phyloP scores from a whole-genome alignment of 2,113 vertebrate genomes.

The Leiothrix lutea region DNA sequence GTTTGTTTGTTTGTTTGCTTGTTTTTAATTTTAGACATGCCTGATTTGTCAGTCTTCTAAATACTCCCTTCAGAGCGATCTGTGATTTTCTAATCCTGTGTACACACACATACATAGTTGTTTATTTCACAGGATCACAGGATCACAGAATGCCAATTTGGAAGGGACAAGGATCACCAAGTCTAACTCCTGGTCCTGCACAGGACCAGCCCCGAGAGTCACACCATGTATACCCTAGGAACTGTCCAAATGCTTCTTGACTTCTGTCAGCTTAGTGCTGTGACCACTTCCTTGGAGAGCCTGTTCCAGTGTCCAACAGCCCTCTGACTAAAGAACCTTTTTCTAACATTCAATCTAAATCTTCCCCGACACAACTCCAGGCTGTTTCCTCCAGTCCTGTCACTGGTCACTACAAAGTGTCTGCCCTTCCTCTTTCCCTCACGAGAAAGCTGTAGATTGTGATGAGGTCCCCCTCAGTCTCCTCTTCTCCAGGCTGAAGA shows the following conservation, averaged over 20 bases:
- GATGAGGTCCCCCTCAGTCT: not conserved
- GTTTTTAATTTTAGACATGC: not conserved
- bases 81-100: not conserved
- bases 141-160: not conserved
- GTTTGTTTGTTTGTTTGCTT: not conserved
- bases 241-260: not conserved
- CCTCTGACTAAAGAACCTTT: not conserved
- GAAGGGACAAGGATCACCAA: not conserved
- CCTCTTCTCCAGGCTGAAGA: not conserved
- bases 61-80: not conserved
- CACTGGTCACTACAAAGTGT: not conserved
- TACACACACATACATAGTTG: accelerated
- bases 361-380: accelerated
- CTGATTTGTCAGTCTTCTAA: not conserved
- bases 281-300: not conserved
- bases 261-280: not conserved
- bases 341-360: not conserved
- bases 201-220: not conserved
- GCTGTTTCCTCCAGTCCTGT: not conserved
- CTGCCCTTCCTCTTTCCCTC: not conserved
- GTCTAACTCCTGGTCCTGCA: not conserved
- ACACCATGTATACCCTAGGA: not conserved
- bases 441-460: not conserved
- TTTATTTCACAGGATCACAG: not conserved
- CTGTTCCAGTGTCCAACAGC: accelerated